These are phyloP conservation scores for Formicarius rufipectus DNA, from an alignment of 2,113 vertebrate species.

Conservation along the genomic window DNA sequence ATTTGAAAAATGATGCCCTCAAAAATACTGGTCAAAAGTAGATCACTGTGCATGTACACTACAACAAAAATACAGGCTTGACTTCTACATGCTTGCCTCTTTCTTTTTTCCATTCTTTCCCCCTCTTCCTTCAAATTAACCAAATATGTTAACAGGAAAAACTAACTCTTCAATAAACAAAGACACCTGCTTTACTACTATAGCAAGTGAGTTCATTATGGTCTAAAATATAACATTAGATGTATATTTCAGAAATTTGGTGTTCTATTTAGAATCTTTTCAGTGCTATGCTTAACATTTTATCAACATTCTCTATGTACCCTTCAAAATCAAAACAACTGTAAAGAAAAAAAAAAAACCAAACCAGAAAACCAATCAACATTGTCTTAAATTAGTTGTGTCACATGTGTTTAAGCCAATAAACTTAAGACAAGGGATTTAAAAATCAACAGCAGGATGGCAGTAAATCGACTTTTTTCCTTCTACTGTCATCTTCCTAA, in stretches of 20 bases:
- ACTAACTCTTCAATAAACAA: neutral
- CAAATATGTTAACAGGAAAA: neutral
- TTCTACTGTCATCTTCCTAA: neutral
- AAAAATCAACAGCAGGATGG: neutral
- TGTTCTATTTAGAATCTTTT: neutral
- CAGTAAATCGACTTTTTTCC: neutral
- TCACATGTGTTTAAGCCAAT: neutral
- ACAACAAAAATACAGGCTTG: neutral
- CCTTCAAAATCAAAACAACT: neutral
- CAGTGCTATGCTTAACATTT: neutral
- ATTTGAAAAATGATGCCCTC: neutral
- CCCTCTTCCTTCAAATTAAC: neutral
- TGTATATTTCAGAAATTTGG: neutral
- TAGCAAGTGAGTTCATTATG: neutral
- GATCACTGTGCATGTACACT: neutral
- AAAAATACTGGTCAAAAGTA: neutral
- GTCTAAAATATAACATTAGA: neutral
- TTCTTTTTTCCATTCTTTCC: neutral
- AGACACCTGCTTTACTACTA: neutral
- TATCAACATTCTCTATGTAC: neutral
- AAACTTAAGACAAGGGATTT: neutral
- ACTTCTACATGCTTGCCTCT: neutral
- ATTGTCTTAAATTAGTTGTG: neutral
- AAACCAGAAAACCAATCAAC: neutral
- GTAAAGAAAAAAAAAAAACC: neutral